Evolutionary conservation across 1,140 invertebrate genomes (phyloP).

Genomic region (Druon quercuslanigerum): DNA sequence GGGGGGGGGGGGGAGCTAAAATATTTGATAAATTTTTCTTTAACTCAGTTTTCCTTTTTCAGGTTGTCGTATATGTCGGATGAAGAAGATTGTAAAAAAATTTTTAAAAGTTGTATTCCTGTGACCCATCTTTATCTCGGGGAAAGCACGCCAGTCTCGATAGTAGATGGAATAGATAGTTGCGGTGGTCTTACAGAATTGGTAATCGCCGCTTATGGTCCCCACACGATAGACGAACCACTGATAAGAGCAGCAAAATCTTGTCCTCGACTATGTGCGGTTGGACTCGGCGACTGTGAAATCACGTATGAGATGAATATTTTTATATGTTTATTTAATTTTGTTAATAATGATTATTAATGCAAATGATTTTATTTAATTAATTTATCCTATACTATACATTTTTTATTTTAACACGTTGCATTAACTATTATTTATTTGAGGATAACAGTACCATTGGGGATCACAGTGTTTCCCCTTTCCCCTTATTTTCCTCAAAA

Average conservation of each 20-base stretch:
- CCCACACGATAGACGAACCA: constrained; percentile 59
- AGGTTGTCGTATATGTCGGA: constrained; percentile 66
- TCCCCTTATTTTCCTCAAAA: too few relatives aligned
- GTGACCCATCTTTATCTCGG: constrained; percentile 71
- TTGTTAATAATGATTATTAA: constrained; percentile 3
- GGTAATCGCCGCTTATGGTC: constrained; percentile 64
- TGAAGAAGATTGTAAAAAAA: constrained; percentile 60
- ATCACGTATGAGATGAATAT: constrained; percentile 60
- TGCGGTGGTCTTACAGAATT: constrained; percentile 67
- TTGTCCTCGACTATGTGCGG: constrained; percentile 62
- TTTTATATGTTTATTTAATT: constrained; percentile 34
- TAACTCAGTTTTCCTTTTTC: constrained; percentile 6
- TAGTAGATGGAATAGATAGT: constrained; percentile 56
- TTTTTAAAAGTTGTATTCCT: constrained; percentile 62
- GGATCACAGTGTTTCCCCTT: too few relatives aligned
- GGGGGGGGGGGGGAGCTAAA: too few relatives aligned
- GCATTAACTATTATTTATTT: too few relatives aligned
- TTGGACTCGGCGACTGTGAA: constrained; percentile 71
- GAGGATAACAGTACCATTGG: neutral
- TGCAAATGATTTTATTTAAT: too few relatives aligned
- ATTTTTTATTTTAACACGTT: too few relatives aligned
- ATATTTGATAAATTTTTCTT: too few relatives aligned
- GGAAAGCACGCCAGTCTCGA: constrained; percentile 59
- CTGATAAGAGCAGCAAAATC: constrained; percentile 59
- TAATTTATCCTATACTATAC: too few relatives aligned